Base-by-base conservation (phyloP, 1,140 invertebrate species). In the Ditylenchus dipsaci region DNA sequence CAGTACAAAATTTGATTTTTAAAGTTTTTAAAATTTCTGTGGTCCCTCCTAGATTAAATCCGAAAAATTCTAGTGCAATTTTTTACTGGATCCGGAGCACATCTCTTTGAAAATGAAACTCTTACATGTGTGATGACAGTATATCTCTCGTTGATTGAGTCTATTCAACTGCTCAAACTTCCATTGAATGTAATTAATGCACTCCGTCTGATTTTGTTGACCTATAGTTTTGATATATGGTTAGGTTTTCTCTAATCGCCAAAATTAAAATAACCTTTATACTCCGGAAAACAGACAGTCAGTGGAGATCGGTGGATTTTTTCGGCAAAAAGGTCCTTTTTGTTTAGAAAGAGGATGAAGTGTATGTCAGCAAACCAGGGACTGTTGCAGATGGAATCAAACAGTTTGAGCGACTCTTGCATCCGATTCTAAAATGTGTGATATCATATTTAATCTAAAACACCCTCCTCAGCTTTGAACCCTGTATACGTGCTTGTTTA, bases 141-240 rank as follows among this genome's bases (percentile, higher is more conserved):
- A 93, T 73, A 93, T 92, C 84, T 93, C 90, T 86, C 93, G 91
- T 81, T 90, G 88, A 83, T 89, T 89, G 84, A 90, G 90, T 75
- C 79, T 56, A 65, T 82, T 82, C 29, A 83, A 61, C 59, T 82
- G 80, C 58, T 82, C 80, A 62, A 82, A 82, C 61, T 82, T 82
- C 80, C 80, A 82, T 61, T 82, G 80, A 63, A 82, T 82, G 60
- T 82, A 82, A 63, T 82, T 82, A 17, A 81, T 83, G 67, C 80
- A 79, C 69, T 82, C 80, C 8, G 74, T 81, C 56, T 83, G 80
- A 64, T 80, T 83, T 63, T 83, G 80, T 57, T 82, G 79, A 17
- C 78, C 78, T 76, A 65, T 5, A 38, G 11, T 38, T 5, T 38
- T 38, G 33, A n/a, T 38, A 11, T 38, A 5, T 38, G 33, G 33